These are phyloP conservation scores for Cisticola juncidis DNA, from an alignment of 2,113 vertebrate genomes.

Conservation along the genomic window DNA sequence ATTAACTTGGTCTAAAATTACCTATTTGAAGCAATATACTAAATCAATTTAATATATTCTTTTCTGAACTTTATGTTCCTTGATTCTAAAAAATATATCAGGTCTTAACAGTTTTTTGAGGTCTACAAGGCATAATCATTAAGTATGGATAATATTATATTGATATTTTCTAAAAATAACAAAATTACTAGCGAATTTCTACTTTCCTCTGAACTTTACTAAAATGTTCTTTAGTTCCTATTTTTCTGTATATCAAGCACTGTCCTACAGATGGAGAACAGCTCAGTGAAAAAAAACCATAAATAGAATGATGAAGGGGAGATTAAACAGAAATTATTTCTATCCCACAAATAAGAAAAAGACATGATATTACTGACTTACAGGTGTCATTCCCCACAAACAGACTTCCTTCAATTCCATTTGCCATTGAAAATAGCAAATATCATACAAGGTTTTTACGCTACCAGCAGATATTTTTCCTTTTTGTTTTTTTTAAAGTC, in stretches of 20 bases:
- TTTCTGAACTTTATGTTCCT: background rate
- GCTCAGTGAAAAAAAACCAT: background rate
- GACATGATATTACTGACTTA: background rate
- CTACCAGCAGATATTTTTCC: background rate
- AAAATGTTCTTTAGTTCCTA: background rate
- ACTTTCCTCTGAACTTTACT: background rate
- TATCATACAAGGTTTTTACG: background rate
- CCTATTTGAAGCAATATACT: background rate
- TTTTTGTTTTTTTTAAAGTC: background rate
- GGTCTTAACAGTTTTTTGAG: background rate
- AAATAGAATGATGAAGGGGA: background rate
- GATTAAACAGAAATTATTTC: background rate
- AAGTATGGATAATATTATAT: background rate
- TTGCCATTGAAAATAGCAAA: background rate
- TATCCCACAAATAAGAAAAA: background rate
- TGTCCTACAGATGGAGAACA: background rate
- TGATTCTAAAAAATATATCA: background rate
- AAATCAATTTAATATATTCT: background rate
- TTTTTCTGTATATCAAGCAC: background rate
- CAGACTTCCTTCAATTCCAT: background rate
- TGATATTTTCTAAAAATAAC: background rate
- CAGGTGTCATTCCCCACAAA: background rate
- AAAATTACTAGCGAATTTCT: background rate
- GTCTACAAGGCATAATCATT: background rate
- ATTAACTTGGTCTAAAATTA: background rate